Evolutionary conservation across 2,888 invertebrate species (phyloP), one percentile per base, ranked within the genome.

Genomic region (Halictus quadricinctus): DNA sequence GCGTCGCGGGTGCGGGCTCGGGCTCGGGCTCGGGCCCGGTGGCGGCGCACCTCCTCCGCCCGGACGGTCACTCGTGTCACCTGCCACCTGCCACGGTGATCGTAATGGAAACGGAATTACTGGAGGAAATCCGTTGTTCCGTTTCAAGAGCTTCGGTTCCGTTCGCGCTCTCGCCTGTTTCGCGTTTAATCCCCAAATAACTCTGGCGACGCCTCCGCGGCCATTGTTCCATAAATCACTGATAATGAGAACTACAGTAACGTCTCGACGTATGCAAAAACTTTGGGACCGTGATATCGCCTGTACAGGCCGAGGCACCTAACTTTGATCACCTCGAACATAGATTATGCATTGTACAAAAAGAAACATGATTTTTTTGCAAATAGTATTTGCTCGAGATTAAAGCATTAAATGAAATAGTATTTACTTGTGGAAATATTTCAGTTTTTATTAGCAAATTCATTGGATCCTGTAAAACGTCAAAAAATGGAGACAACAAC

Each of bases 61-160:
- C 73, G 72, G 78, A 64, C 78, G 43, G 41, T 50, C 46, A 21
- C 60, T 72, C 73, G 64, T 73, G 82, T 79, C 86, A 76, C 72
- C 85, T 73, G 81, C 66, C 85, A 73, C 70, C 85, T 73, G 85
- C 60, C 86, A 73, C 70, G 76, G 72, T 48, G 64, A 74, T 85
- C 85, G 76, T 78, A 76, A 86, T 83, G 85, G 75, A 86, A 86
- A 82, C 36, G 43, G 66, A 76, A 86, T 86, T 82, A 82, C 73
- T 76, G 64, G 5, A 36, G 78, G 76, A 79, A 83, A 79, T 79
- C 78, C 76, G 83, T 48, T 73, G 79, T 83, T 84, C 72, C 83
- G 75, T 72, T 79, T 70, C 70, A 41, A 69, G 72, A 73, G 76
- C 54, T 58, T 81, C 58, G 70, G 74, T 70, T 58, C 58, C 54